phyloP scores from a whole-genome alignment of 2,113 vertebrate genomes.

The Dascyllus trimaculatus region DNA sequence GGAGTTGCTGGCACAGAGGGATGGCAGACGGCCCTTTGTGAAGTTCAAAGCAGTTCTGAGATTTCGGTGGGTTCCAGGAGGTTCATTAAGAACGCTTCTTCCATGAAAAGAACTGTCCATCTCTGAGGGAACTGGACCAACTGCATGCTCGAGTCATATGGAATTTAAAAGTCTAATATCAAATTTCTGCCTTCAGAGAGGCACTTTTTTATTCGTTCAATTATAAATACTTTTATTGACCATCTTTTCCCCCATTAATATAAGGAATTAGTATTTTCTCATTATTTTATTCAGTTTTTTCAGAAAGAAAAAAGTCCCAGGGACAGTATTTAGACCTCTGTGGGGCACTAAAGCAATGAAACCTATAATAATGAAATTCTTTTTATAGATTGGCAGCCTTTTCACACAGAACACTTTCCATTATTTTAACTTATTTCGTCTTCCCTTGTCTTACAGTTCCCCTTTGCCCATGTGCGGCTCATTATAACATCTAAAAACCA shows the following conservation, averaged over 20 bases:
- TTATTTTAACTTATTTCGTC: neutral
- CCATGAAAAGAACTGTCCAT: constrained; percentile 54
- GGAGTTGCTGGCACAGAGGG: constrained; percentile 52
- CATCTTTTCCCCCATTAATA: neutral
- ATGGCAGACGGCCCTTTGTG: constrained; percentile 66
- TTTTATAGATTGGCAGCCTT: neutral
- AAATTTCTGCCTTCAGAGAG: neutral
- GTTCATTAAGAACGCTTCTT: constrained; percentile 72
- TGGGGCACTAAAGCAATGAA: neutral
- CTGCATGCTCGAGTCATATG: neutral
- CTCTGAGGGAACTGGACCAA: constrained; percentile 34
- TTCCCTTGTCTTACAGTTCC: neutral
- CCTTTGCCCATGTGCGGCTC: neutral
- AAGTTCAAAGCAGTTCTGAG: constrained; percentile 72
- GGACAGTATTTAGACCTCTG: constrained; percentile 1
- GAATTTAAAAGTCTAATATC: constrained; percentile 3
- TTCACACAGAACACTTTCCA: neutral
- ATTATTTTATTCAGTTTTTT: neutral
- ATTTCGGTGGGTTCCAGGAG: constrained; percentile 62
- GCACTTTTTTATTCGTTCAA: neutral
- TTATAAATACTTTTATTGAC: neutral
- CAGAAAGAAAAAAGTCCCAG: neutral
- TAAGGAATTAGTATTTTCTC: neutral
- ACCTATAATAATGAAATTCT: neutral
- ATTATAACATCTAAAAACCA: neutral